A percentile compares a stretch with the other conserved stretches of the same genome.
These are phyloP conservation scores for Suillia variegata DNA, from an alignment of 2,888 invertebrate genomes.

Conservation along the genomic window DNA sequence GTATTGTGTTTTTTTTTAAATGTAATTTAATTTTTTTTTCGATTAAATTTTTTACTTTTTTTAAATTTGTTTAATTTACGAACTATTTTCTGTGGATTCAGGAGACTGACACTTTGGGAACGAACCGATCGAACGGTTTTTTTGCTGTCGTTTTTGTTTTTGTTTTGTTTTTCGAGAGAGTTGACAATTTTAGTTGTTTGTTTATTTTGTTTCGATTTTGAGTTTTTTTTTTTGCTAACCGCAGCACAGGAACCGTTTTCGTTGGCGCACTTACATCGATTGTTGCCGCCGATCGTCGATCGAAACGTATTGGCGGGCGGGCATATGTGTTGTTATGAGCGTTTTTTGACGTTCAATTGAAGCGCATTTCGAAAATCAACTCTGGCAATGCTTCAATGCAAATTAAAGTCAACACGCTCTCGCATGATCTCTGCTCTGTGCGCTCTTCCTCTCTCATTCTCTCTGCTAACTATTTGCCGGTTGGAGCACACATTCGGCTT, in stretches of 20 bases:
- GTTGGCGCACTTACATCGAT: constrained; percentile 38
- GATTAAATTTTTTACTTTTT: too few species aligned
- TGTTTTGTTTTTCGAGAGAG: not conserved
- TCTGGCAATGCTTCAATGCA: constrained; percentile 36
- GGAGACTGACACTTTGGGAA: too few species aligned
- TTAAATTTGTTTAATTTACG: too few species aligned
- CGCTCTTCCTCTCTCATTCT: not conserved
- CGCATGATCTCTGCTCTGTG: constrained; percentile 22
- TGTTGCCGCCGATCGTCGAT: constrained; percentile 29
- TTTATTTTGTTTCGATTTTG: too few species aligned
- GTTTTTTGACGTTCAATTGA: not conserved
- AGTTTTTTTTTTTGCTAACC: too few species aligned
- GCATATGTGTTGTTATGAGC: not conserved
- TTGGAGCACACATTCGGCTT: too few species aligned
- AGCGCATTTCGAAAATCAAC: not conserved
- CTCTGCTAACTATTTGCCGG: constrained; percentile 10
- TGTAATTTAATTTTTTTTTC: too few species aligned
- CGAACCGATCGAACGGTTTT: too few species aligned
- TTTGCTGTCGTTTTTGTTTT: too few species aligned
- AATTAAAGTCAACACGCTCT: constrained; percentile 25
- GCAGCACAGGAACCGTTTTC: constrained; percentile 16
- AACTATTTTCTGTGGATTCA: too few species aligned
- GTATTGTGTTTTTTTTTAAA: too few species aligned
- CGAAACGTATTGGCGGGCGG: constrained; percentile 29
- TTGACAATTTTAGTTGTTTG: too few species aligned